phyloP scores from a whole-genome alignment of 2,888 invertebrate species.

The Apamea monoglypha region DNA sequence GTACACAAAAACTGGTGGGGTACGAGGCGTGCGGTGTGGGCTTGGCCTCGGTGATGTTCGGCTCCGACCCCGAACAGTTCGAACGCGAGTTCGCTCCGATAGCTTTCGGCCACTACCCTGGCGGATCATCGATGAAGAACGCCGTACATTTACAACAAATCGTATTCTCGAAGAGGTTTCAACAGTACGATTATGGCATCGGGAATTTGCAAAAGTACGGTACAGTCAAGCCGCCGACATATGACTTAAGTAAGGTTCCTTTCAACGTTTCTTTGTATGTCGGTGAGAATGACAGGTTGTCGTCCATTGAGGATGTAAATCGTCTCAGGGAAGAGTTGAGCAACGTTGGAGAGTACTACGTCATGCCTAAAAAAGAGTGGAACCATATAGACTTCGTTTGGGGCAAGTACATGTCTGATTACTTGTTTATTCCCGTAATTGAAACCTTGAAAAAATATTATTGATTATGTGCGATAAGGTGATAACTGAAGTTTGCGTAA shows the following conservation, averaged over 20 bases:
- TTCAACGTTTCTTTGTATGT: conserved; percentile 19
- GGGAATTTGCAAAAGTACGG: conserved; percentile 16
- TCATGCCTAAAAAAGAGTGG: conserved; percentile 15
- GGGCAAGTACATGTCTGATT: background rate
- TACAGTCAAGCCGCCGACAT: conserved; percentile 1
- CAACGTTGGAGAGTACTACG: background rate
- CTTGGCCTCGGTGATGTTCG: background rate
- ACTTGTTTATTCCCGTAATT: background rate
- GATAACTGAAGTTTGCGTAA: background rate
- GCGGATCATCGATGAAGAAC: conserved; percentile 30
- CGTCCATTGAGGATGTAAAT: conserved; percentile 7
- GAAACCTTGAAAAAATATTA: background rate
- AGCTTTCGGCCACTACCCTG: background rate
- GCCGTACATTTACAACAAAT: conserved; percentile 27
- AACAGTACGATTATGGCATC: conserved; percentile 18
- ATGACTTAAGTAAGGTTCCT: conserved; percentile 25
- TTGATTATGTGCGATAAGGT: background rate
- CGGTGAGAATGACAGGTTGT: conserved; percentile 33
- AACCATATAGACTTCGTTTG: conserved; percentile 32
- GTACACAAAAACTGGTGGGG: conserved; percentile 2
- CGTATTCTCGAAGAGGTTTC: background rate
- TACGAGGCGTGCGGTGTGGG: background rate
- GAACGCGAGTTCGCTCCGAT: background rate
- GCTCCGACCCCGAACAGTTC: conserved; percentile 24
- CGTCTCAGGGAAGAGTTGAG: background rate